phyloP scores from a whole-genome alignment of 2,113 vertebrate species.

The Alouatta palliata region DNA sequence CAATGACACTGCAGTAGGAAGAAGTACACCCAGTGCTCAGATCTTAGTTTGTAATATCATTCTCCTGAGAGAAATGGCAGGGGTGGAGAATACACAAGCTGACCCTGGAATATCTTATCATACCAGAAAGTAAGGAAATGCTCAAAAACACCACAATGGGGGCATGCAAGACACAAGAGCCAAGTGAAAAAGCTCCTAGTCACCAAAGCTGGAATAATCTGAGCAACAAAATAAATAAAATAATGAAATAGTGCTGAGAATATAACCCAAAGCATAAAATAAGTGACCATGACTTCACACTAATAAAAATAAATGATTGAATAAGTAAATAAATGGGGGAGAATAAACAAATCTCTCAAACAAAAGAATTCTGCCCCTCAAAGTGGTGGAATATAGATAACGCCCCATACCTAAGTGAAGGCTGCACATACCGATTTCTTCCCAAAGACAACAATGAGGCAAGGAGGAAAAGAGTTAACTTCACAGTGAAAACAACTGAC shows the following conservation, averaged over 20 bases:
- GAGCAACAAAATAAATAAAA: not conserved
- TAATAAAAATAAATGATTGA: not conserved
- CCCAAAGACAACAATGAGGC: not conserved
- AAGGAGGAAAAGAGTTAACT: not conserved
- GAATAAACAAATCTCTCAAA: not conserved
- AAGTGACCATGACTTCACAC: not conserved
- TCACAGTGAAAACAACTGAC: not conserved
- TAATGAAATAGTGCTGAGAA: not conserved
- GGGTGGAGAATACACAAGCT: not conserved
- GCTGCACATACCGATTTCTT: not conserved
- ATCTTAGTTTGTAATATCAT: not conserved
- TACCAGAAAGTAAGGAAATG: not conserved
- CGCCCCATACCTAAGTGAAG: not conserved
- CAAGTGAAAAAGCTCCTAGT: not conserved
- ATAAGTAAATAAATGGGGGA: not conserved
- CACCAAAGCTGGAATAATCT: not conserved
- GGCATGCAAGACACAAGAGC: not conserved
- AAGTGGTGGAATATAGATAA: not conserved
- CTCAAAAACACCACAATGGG: not conserved
- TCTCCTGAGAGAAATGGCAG: not conserved
- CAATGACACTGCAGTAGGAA: not conserved
- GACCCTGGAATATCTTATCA: not conserved
- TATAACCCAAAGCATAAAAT: constrained; percentile 22
- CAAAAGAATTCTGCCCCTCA: not conserved
- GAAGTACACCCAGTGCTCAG: not conserved